Evolutionary conservation across 2,113 vertebrate genomes (phyloP).

Genomic region (Thunnus maccoyii): DNA sequence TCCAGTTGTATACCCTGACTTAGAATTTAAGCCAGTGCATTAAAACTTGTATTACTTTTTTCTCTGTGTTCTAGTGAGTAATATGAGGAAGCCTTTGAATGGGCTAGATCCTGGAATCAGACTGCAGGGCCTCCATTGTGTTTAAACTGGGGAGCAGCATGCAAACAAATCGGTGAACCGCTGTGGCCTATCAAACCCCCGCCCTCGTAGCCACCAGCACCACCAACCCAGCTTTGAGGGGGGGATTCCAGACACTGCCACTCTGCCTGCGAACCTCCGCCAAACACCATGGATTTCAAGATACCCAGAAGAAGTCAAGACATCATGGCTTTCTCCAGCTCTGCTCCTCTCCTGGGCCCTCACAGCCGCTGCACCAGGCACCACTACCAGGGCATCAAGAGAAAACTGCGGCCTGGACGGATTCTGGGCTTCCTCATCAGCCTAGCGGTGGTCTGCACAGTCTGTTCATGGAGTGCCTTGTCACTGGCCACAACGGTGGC

Average conservation of each 20-base stretch:
- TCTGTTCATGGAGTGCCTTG: slow-evolving; percentile 94
- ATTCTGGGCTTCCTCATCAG: slow-evolving; percentile 90
- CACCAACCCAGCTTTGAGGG: slow-evolving; percentile 30
- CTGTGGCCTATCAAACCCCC: slow-evolving; percentile 60
- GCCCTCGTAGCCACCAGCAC: slow-evolving; percentile 43
- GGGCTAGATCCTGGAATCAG: slow-evolving; percentile 76
- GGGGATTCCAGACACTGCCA: slow-evolving; percentile 44
- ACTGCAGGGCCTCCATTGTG: slow-evolving; percentile 63
- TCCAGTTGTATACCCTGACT: not conserved
- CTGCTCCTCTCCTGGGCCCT: slow-evolving; percentile 56
- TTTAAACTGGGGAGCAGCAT: slow-evolving; percentile 75
- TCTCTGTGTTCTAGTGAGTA: slow-evolving; percentile 76
- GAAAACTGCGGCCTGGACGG: slow-evolving; percentile 91
- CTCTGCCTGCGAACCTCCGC: slow-evolving; percentile 50
- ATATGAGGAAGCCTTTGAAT: slow-evolving; percentile 85
- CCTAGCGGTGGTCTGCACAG: slow-evolving; percentile 88
- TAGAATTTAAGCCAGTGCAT: not conserved
- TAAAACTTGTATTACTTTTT: not conserved
- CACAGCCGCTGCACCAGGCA: slow-evolving; percentile 64
- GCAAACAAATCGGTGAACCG: slow-evolving; percentile 75
- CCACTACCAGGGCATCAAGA: slow-evolving; percentile 83
- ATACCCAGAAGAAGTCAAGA: slow-evolving; percentile 59
- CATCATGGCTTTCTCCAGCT: slow-evolving; percentile 51
- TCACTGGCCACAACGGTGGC: slow-evolving; percentile 83
- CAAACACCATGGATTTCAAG: slow-evolving; percentile 77